These are phyloP conservation scores for Helarctos malayanus DNA, from an alignment of 2,797 vertebrate species.

Conservation along the genomic window DNA sequence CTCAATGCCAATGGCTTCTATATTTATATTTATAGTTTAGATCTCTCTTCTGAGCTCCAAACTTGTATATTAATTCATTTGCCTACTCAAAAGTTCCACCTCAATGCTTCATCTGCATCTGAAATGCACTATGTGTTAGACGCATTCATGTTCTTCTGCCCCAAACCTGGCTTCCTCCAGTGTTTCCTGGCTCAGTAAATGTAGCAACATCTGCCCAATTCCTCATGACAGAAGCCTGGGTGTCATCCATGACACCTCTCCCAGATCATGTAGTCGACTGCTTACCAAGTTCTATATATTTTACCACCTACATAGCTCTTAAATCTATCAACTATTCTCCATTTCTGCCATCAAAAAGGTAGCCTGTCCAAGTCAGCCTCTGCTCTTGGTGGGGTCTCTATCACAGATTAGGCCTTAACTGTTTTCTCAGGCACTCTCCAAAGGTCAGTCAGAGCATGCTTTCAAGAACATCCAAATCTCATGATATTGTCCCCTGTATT, in stretches of 20 bases:
- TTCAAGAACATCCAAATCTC: background rate
- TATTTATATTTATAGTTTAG: slow-evolving; percentile 41
- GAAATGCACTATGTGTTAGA: background rate
- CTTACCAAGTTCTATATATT: background rate
- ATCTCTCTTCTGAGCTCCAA: slow-evolving; percentile 18
- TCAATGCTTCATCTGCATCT: background rate
- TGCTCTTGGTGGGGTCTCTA: background rate
- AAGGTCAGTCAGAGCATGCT: background rate
- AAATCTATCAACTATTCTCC: background rate
- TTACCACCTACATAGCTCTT: background rate
- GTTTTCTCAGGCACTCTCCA: background rate
- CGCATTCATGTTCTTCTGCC: background rate
- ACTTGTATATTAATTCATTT: slow-evolving; percentile 53
- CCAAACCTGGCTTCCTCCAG: slow-evolving; percentile 24
- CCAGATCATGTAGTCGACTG: background rate
- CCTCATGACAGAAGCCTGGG: background rate
- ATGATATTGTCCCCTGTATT: background rate
- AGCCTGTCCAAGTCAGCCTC: background rate
- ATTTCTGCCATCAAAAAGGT: background rate
- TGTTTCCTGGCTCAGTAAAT: slow-evolving; percentile 25
- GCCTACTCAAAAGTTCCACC: slow-evolving; percentile 47
- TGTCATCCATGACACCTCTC: background rate
- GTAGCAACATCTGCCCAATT: background rate
- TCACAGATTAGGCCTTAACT: background rate
- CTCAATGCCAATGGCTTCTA: slow-evolving; percentile 37